Evolutionary conservation across 2,888 invertebrate species (phyloP).

Genomic region (Syritta pipiens): DNA sequence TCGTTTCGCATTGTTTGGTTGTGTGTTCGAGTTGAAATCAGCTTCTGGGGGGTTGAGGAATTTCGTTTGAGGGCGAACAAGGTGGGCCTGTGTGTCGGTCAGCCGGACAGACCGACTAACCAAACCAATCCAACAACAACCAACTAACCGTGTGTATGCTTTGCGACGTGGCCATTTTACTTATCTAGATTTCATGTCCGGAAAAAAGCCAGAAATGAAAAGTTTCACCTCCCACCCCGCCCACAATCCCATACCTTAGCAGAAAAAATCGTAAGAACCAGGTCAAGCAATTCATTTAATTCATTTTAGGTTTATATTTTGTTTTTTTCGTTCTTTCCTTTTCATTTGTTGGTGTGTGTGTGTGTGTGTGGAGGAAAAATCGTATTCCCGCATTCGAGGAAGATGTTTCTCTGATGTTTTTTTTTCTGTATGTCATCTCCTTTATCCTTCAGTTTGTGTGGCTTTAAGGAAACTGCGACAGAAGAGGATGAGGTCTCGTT

Average conservation of each 20-base stretch:
- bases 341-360: neutral
- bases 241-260: slow-evolving; percentile 28
- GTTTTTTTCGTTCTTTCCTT: neutral
- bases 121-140: slow-evolving; percentile 22
- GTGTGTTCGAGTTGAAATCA: slow-evolving; percentile 15
- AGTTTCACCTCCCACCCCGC: no score
- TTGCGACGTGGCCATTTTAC: slow-evolving; percentile 36
- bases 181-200: slow-evolving; percentile 55
- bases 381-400: slow-evolving; percentile 7
- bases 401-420: slow-evolving; percentile 17
- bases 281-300: slow-evolving; percentile 58
- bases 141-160: slow-evolving; percentile 19
- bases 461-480: no score
- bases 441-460: no score
- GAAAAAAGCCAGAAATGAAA: slow-evolving; percentile 50
- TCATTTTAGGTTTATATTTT: slow-evolving; percentile 38
- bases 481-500: no score
- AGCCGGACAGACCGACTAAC: no score
- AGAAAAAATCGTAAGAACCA: slow-evolving; percentile 42
- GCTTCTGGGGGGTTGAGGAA: slow-evolving; percentile 20
- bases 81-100: no score
- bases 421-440: neutral
- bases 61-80: slow-evolving; percentile 15
- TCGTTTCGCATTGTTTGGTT: neutral
- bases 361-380: neutral